Base-by-base conservation (phyloP, 2,888 invertebrate species). In the Campoplex nolae region DNA sequence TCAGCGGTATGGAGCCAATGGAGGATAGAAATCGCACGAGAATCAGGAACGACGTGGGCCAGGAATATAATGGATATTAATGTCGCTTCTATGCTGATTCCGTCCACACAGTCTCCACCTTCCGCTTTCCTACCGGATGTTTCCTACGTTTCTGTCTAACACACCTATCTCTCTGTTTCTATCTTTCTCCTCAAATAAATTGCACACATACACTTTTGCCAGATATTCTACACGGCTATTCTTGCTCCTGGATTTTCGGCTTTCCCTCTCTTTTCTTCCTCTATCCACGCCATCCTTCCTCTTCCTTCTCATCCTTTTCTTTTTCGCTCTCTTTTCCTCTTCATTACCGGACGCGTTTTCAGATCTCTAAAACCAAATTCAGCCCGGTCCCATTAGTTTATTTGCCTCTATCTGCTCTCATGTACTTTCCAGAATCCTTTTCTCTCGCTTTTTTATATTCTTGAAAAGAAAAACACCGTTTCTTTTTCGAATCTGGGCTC, bases 31-130 rank as follows among this genome's bases (percentile, higher is more conserved):
- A 80, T 83, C 88, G 86, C 82, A 70, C 81, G 82, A 81, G 82
- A 85, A 88, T 88, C 86, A 88, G 87, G 75, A 87, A 85, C 70
- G 88, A 84, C 88, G 70, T 56, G 84, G 35, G 71, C 73, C 70
- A 83, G 87, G 86, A 91, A 90, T 91, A 91, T 91, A 91, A 91
- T 92, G 90, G 92, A 92, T 92, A 92, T 92, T 92, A 91, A 92
- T 92, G 91, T 90, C 89, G 84, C 89, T 89, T 68, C 90, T 89
- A 90, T 90, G 91, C 90, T 89, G 91, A 92, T 92, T 92, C 82
- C 88, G 77, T 88, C 68, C 84, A 68, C 84, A 58, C 56, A 58
- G 79, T 77, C 75, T 83, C 83, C 76, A 48, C 48, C 70, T 87
- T 84, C 85, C 73, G 83, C 79, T 87, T 54, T 71, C 83, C 38